Base-by-base conservation (phyloP, 1,140 invertebrate genomes). In the Drosophila yakuba region DNA sequence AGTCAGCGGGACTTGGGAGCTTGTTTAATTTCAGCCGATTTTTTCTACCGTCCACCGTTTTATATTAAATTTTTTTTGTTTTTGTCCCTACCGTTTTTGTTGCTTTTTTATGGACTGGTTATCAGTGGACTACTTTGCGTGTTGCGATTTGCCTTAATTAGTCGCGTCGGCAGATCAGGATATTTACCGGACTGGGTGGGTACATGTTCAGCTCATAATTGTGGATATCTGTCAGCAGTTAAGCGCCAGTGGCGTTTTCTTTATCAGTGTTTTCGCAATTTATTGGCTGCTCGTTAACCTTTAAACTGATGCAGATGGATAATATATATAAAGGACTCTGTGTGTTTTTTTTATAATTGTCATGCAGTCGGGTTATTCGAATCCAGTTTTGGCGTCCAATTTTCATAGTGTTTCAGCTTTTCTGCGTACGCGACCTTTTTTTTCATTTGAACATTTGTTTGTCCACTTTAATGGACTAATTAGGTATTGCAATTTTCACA, bases 131-230 rank as follows among this genome's bases (percentile, higher is more conserved):
- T 84, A 66, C 76, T 76, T 80, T 78, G 76, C 80, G 74, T 75
- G 82, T 81, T 84, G 73, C 79, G 84, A 89, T 89, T 88, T 80
- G 77, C 73, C 77, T 80, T 89, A 89, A 89, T 89, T 84, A 90
- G 80, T 89, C 56, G 66, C 43, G 60, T 63, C 60, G 50, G 51
- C 66, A 78, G 54, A 63, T 60, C 80, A 59, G 74, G 56, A 77
- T 68, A 72, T 77, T 60, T 72, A 69, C 32, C 38, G 36, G 44
- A 54, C 35, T 32, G 58, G 67, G 69, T 71, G 57, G 45, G 35
- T 50, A 57, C 60, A 55, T 15, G 71, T 62, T 73, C 41, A 48
- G 43, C 23, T 47, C 66, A 78, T 78, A 71, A 86, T 81, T 86
- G 76, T 67, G 47, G 32, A 52, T 36, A 45, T 28, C 50, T 66